These are phyloP conservation scores for Notarius lentiginosus DNA, from an alignment of 2,113 vertebrate species.

Conservation along the genomic window DNA sequence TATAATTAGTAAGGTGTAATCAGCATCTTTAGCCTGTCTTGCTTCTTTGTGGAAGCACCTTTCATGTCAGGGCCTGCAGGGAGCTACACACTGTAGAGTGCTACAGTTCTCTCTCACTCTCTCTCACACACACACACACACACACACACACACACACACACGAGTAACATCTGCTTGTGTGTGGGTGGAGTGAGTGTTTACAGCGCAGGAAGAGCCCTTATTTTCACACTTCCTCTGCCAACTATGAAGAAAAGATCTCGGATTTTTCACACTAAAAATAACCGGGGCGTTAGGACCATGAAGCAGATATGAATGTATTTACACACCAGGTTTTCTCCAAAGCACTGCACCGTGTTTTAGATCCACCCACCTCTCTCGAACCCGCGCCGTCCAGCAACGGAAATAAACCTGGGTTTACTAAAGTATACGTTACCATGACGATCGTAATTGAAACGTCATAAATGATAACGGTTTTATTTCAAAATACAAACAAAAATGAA, in stretches of 20 bases:
- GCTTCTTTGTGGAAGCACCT: constrained; percentile 13
- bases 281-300: background rate
- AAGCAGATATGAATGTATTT: background rate
- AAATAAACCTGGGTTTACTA: background rate
- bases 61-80: constrained; percentile 11
- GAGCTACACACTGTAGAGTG: background rate
- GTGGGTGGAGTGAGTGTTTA: constrained; percentile 3
- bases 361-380: no score
- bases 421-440: background rate
- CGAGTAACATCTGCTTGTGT: background rate
- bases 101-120: background rate
- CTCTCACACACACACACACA: background rate
- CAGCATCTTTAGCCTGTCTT: constrained; percentile 17
- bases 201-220: constrained; percentile 1
- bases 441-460: background rate
- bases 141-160: constrained; percentile 8
- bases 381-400: background rate
- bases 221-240: constrained; percentile 16
- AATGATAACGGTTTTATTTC: no score
- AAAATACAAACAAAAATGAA: no score
- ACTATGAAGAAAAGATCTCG: background rate
- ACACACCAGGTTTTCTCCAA: background rate
- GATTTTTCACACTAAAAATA: background rate
- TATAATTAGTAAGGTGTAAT: constrained; percentile 3
- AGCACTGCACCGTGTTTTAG: background rate